phyloP scores from a whole-genome alignment of 2,888 invertebrate species.

The Drosophila monieri region DNA sequence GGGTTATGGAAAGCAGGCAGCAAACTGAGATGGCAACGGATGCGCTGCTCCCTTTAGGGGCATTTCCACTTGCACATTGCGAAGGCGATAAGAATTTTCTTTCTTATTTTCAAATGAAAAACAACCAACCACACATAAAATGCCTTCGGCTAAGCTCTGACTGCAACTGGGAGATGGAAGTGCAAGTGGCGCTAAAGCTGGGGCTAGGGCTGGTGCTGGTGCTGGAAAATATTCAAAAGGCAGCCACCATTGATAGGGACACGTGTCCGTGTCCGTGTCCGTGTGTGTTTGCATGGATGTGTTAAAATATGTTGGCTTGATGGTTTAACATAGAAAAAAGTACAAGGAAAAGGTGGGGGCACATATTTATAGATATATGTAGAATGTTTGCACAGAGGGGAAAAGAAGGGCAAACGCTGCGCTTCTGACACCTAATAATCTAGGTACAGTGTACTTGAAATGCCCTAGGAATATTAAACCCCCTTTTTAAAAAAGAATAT shows the following conservation, averaged over 20 bases:
- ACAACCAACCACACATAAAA: constrained; percentile 63
- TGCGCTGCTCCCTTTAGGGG: constrained; percentile 66
- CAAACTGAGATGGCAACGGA: constrained; percentile 47
- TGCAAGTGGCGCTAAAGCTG: constrained; percentile 32
- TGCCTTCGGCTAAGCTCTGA: constrained; percentile 64
- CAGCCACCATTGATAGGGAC: constrained; percentile 72
- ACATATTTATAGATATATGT: constrained; percentile 72
- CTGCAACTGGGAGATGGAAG: constrained; percentile 40
- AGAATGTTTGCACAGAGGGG: constrained; percentile 35
- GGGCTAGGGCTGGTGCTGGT: constrained; percentile 6
- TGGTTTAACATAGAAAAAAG: constrained; percentile 72
- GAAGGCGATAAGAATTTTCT: constrained; percentile 76
- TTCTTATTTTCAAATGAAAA: constrained; percentile 77
- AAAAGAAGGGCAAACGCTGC: constrained; percentile 18
- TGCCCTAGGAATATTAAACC: constrained; percentile 4
- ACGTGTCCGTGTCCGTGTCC: constrained; percentile 53
- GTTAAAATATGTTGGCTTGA: constrained; percentile 79
- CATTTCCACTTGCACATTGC: constrained; percentile 72
- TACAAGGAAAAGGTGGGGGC: constrained; percentile 69
- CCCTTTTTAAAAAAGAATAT: neutral
- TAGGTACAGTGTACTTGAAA: neutral
- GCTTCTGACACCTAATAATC: constrained; percentile 11
- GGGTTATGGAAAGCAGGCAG: constrained; percentile 10
- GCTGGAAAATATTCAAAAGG: constrained; percentile 72
- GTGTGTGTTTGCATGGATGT: constrained; percentile 58